Evolutionary conservation across 2,888 invertebrate genomes (phyloP).

Genomic region (Scrobipalpa costella): DNA sequence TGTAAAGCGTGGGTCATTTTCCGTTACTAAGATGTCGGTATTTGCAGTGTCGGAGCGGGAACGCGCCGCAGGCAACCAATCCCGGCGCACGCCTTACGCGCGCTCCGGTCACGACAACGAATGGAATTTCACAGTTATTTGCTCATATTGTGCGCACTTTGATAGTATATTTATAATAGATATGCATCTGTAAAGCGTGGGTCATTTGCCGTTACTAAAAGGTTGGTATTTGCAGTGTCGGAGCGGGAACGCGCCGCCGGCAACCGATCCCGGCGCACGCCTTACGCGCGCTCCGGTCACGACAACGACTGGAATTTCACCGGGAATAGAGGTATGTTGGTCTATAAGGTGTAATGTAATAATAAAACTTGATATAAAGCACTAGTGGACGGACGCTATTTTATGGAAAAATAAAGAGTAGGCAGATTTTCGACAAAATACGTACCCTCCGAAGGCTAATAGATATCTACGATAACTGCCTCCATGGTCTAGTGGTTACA

Average conservation of each 20-base stretch:
- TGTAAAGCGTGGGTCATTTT: conserved; percentile 12
- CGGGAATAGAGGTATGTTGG: conserved; percentile 65
- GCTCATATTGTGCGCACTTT: no score
- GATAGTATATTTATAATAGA: no score
- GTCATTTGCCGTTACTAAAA: conserved; percentile 27
- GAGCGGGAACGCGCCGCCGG: conserved; percentile 52
- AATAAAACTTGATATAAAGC: no score
- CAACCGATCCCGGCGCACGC: conserved; percentile 71
- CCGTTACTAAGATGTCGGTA: conserved; percentile 32
- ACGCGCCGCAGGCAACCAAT: conserved; percentile 61
- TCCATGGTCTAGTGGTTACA: no score
- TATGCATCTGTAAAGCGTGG: not conserved
- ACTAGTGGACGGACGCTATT: not conserved
- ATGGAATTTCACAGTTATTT: conserved; percentile 78
- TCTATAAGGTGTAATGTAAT: not conserved
- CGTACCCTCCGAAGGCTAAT: no score
- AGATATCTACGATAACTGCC: no score
- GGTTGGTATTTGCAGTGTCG: conserved; percentile 53
- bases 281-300: conserved; percentile 65
- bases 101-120: conserved; percentile 67
- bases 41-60: conserved; percentile 59
- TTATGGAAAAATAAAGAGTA: not conserved
- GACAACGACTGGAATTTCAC: conserved; percentile 76
- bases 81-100: conserved; percentile 68
- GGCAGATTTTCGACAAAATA: no score